Percentiles rank a stretch among this genome's conserved stretches.
Conservation (phyloP, 92 coral and sea anemone species). For the Porites lobata region DNA sequence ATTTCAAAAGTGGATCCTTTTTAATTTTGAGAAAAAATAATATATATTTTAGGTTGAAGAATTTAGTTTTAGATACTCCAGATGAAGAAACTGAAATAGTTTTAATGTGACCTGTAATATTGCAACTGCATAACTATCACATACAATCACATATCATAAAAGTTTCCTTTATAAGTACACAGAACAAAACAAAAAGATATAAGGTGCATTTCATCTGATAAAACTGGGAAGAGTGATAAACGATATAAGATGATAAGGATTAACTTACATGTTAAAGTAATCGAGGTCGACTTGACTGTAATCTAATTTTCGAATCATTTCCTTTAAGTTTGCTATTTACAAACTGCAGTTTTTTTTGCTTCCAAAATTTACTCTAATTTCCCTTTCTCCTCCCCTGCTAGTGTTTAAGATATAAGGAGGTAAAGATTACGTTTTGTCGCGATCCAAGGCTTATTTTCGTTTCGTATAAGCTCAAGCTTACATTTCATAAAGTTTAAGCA, state of each 20-base stretch:
- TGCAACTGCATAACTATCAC: background rate
- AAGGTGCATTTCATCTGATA: background rate
- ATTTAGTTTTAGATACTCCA: no score
- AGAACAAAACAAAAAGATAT: background rate
- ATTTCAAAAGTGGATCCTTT: no score
- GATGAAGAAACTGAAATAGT: no score
- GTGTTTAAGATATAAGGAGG: background rate
- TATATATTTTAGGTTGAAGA: no score
- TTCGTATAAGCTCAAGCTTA: background rate
- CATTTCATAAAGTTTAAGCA: background rate
- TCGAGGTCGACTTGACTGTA: background rate
- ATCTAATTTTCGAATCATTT: constrained; percentile 6
- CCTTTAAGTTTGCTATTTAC: constrained; percentile 20
- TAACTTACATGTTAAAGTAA: background rate
- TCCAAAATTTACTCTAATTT: background rate
- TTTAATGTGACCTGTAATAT: no score
- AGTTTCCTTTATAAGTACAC: no score
- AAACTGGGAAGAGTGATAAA: background rate
- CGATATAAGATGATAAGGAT: background rate
- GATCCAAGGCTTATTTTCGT: background rate
- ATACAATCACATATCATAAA: background rate
- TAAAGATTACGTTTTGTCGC: background rate
- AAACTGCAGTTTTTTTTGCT: constrained; percentile 8
- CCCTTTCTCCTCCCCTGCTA: constrained; percentile 14
- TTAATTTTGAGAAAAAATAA: no score